phyloP scores from a whole-genome alignment of 2,113 vertebrate genomes.

The Phyllopteryx taeniolatus region DNA sequence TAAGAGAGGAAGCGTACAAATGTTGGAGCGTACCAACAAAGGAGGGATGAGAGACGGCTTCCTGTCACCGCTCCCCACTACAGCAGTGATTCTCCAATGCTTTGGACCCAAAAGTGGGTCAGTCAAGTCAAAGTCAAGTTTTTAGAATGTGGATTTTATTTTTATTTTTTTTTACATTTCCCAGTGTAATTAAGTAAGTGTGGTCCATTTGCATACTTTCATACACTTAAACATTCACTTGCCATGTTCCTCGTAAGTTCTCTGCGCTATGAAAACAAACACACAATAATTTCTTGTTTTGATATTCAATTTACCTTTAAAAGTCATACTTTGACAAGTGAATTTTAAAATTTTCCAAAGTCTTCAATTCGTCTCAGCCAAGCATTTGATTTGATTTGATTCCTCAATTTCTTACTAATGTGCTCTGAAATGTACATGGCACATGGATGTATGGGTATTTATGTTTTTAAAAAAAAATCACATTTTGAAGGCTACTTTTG shows the following conservation, averaged over 20 bases:
- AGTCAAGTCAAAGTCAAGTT: neutral
- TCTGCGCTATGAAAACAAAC: neutral
- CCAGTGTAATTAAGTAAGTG: neutral
- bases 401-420: too few relatives aligned
- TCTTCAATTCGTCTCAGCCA: too few relatives aligned
- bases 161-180: neutral
- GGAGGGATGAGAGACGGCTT: conserved; percentile 31
- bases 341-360: neutral
- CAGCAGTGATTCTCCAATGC: neutral
- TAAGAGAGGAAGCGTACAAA: conserved; percentile 45
- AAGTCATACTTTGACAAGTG: too few relatives aligned
- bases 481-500: too few relatives aligned
- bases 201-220: neutral
- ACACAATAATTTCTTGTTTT: neutral
- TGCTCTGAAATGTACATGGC: too few relatives aligned
- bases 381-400: too few relatives aligned
- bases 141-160: neutral
- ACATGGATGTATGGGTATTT: too few relatives aligned
- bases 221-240: neutral
- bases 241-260: neutral
- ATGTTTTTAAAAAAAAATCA: too few relatives aligned
- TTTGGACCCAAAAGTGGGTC: neutral
- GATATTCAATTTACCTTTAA: too few relatives aligned
- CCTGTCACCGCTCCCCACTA: conserved; percentile 38
- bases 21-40: conserved; percentile 30